Conservation (phyloP, 1,140 invertebrate species). For the Drosophila persimilis region DNA sequence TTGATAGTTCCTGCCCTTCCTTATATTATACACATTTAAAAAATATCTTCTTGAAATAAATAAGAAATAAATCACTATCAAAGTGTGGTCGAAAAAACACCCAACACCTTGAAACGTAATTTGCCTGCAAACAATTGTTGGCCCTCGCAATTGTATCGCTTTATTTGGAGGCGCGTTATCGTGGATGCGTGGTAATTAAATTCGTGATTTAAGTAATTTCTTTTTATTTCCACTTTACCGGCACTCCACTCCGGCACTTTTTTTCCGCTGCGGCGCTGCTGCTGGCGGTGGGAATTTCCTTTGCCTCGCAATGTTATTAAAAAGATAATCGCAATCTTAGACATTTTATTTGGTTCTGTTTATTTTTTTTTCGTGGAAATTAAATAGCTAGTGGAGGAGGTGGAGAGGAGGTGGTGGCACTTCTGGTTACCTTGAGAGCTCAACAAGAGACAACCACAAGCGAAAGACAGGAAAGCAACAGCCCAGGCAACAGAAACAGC, state of each 20-base stretch:
- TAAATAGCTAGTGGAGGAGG: constrained; percentile 31
- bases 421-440: constrained; percentile 68
- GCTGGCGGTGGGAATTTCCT: constrained; percentile 22
- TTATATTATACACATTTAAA: too few relatives aligned
- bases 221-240: constrained; percentile 44
- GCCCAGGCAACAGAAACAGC: constrained; percentile 12
- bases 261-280: neutral
- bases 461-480: constrained; percentile 51
- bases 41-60: neutral
- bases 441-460: constrained; percentile 42
- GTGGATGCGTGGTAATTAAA: constrained; percentile 64
- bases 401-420: neutral
- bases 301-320: constrained; percentile 59
- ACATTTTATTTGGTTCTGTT: constrained; percentile 33
- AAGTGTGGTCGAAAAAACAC: too few relatives aligned
- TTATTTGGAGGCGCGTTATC: constrained; percentile 42
- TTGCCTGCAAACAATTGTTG: neutral
- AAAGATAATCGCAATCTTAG: constrained; percentile 63
- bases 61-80: neutral
- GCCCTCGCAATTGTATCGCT: constrained; percentile 26
- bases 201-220: constrained; percentile 45
- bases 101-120: neutral
- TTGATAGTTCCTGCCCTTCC: too few relatives aligned
- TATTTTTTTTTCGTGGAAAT: constrained; percentile 42
- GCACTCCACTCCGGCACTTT: constrained; percentile 6